phyloP scores from a whole-genome alignment of 2,113 vertebrate genomes.

The Rhynchomys soricoides region DNA sequence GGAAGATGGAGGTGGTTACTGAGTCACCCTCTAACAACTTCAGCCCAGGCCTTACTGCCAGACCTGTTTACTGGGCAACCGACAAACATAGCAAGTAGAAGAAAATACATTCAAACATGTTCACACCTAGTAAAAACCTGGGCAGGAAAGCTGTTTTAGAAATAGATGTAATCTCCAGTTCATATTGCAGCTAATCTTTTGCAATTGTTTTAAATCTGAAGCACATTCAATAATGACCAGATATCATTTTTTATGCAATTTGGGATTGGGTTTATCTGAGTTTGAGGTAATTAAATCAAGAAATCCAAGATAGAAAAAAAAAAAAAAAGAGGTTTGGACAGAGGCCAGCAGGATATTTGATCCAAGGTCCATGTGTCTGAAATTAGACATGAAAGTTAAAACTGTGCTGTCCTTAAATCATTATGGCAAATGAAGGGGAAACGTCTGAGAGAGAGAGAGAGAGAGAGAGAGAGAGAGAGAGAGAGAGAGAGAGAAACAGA shows the following conservation, averaged over 20 bases:
- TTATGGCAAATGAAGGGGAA: constrained; percentile 62
- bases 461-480: constrained; percentile 25
- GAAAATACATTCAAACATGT: constrained; percentile 41
- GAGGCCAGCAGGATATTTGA: constrained; percentile 70
- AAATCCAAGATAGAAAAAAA: constrained; percentile 63
- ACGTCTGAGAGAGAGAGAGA: constrained; percentile 17
- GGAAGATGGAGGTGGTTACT: constrained; percentile 48
- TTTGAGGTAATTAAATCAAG: constrained; percentile 74
- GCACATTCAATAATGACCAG: constrained; percentile 21
- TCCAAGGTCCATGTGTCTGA: constrained; percentile 77
- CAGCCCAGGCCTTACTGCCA: constrained; percentile 30
- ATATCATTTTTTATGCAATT: constrained; percentile 54
- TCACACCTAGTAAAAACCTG: constrained; percentile 48
- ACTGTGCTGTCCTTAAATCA: constrained; percentile 64
- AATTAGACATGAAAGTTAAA: constrained; percentile 74
- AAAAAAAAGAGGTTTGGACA: constrained; percentile 15
- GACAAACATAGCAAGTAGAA: constrained; percentile 38
- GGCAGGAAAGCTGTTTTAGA: neutral
- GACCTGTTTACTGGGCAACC: constrained; percentile 43
- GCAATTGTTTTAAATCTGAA: constrained; percentile 57
- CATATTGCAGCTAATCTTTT: neutral
- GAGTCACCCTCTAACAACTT: constrained; percentile 57
- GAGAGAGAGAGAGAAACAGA: neutral
- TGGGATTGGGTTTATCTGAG: constrained; percentile 72
- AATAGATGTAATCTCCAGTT: neutral